Conservation (phyloP, 2,888 invertebrate genomes). For the Argynnis bischoffii region DNA sequence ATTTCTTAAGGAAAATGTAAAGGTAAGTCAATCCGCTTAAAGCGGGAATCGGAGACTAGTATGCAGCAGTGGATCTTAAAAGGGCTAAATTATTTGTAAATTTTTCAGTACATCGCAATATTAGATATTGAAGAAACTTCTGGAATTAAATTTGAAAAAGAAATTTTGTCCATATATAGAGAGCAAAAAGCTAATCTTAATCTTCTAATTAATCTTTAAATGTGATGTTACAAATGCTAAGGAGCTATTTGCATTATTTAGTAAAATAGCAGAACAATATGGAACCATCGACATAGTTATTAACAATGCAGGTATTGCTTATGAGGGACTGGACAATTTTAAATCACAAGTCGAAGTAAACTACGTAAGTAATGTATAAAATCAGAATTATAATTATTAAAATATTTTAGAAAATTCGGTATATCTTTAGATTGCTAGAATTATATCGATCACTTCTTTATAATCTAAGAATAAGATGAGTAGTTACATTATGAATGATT, state of each 20-base stretch:
- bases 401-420: no score
- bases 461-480: no score
- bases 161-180: slow-evolving; percentile 58
- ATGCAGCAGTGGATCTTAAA: no score
- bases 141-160: slow-evolving; percentile 55
- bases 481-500: no score
- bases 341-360: slow-evolving; percentile 62
- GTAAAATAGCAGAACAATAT: slow-evolving; percentile 60
- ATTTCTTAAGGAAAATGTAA: slow-evolving; percentile 48
- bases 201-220: no score
- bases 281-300: slow-evolving; percentile 61
- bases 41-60: no score
- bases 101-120: slow-evolving; percentile 64
- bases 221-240: slow-evolving; percentile 64
- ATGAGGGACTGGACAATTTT: slow-evolving; percentile 45
- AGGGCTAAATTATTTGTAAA: background rate
- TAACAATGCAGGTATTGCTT: slow-evolving; percentile 63
- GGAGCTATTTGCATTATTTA: slow-evolving; percentile 56
- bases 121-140: slow-evolving; percentile 61
- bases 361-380: slow-evolving; percentile 53
- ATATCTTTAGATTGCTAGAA: no score
- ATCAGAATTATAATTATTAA: background rate
- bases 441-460: no score
- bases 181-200: slow-evolving; percentile 64
- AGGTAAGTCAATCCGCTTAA: slow-evolving; percentile 42